Evolutionary conservation across 1,140 invertebrate species (phyloP).

Genomic region (Nylanderia fulva): DNA sequence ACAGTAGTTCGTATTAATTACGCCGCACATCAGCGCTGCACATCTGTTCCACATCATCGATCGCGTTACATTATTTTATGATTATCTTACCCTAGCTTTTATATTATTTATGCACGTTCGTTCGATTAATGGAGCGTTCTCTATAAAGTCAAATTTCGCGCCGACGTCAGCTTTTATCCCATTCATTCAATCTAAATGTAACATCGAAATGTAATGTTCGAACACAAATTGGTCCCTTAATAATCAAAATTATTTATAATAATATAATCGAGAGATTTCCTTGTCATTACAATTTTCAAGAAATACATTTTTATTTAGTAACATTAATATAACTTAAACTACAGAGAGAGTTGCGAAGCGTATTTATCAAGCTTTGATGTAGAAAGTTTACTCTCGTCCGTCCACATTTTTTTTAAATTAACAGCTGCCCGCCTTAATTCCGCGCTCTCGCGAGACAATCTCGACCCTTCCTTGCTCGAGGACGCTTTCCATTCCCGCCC

Average conservation of each 20-base stretch:
- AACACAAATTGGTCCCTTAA: not conserved
- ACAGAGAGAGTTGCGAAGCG: not conserved
- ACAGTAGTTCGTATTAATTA: slow-evolving; percentile 58
- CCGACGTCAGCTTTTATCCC: not conserved
- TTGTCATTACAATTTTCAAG: not conserved
- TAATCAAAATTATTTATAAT: not conserved
- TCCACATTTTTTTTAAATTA: slow-evolving; percentile 9
- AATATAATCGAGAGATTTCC: no score
- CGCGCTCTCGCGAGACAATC: slow-evolving; percentile 21
- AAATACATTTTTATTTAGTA: not conserved
- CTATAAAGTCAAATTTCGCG: not conserved
- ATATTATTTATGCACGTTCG: slow-evolving; percentile 28
- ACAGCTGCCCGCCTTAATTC: slow-evolving; percentile 16
- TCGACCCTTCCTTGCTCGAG: not conserved
- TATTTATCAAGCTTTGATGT: not conserved
- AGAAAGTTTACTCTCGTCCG: not conserved
- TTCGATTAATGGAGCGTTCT: slow-evolving; percentile 25
- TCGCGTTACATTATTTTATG: slow-evolving; percentile 25
- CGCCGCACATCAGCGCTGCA: slow-evolving; percentile 46
- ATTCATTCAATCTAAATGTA: no score
- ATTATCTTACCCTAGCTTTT: slow-evolving; percentile 15
- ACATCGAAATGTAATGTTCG: not conserved
- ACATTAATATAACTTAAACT: no score
- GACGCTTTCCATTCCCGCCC: slow-evolving; percentile 21
- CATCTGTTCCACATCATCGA: slow-evolving; percentile 55